Evolutionary conservation across 2,113 vertebrate genomes (phyloP).

Genomic region (Tragelaphus imberbis): DNA sequence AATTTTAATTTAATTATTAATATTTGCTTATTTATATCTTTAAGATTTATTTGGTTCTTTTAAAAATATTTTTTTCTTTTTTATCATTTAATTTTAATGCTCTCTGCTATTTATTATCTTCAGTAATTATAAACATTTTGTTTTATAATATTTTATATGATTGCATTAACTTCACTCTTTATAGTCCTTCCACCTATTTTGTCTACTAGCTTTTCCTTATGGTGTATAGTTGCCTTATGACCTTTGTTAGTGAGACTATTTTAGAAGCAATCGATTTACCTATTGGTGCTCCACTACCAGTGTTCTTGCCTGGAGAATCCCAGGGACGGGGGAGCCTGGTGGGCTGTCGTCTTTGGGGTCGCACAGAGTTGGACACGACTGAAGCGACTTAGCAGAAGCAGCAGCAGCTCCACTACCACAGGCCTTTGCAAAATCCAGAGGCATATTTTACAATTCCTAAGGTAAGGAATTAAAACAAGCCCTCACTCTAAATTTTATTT

Average conservation of each 20-base stretch:
- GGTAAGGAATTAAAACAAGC: not conserved
- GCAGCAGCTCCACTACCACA: not conserved
- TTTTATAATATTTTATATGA: not conserved
- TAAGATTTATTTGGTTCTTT: not conserved
- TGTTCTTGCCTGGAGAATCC: too few relatives aligned
- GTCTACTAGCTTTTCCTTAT: not conserved
- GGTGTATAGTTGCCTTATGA: not conserved
- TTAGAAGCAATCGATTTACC: not conserved
- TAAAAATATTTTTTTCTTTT: not conserved
- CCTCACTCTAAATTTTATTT: not conserved
- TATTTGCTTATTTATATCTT: not conserved
- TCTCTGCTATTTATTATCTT: not conserved
- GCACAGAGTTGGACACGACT: fast-evolving
- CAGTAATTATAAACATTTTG: not conserved
- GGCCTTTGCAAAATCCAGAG: not conserved
- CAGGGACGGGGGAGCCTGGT: too few relatives aligned
- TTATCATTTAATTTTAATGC: not conserved
- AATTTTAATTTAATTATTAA: not conserved
- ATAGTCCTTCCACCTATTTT: not conserved
- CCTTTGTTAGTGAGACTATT: not conserved
- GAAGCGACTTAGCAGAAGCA: too few relatives aligned
- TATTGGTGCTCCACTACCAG: not conserved
- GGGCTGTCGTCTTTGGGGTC: too few relatives aligned
- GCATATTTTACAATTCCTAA: not conserved
- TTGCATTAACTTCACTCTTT: not conserved